Evolutionary conservation across 2,888 invertebrate species (phyloP).

Genomic region (Nipponacmea schrenckii): DNA sequence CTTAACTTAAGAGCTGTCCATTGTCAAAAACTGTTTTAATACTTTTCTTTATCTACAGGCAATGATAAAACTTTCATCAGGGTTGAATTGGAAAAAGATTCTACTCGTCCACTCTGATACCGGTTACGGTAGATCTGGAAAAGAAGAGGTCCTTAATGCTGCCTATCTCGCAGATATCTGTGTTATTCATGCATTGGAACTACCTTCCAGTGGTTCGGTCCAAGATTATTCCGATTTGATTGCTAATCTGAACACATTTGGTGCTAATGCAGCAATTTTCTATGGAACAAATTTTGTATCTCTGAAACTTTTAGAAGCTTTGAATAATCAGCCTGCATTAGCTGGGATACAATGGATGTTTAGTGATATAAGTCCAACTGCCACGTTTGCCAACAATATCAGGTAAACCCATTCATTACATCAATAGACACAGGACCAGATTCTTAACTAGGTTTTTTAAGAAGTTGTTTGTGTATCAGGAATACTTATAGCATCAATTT

Average conservation of each 20-base stretch:
- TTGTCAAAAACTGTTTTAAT: too few species aligned
- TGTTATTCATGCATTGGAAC: conserved; percentile 37
- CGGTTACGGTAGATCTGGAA: conserved; percentile 41
- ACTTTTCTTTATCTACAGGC: conserved; percentile 39
- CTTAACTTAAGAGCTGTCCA: too few species aligned
- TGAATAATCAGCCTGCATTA: conserved; percentile 24
- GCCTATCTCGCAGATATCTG: conserved; percentile 44
- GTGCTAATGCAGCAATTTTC: conserved; percentile 41
- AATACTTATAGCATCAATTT: too few species aligned
- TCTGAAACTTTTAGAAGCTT: conserved; percentile 30
- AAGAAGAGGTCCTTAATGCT: conserved; percentile 40
- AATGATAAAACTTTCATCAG: conserved; percentile 54
- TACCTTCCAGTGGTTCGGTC: conserved; percentile 30
- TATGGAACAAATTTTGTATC: conserved; percentile 30
- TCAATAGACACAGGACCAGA: too few species aligned
- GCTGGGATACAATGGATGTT: conserved; percentile 55
- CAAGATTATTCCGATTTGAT: conserved; percentile 23
- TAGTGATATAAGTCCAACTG: conserved; percentile 38
- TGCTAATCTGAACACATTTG: conserved; percentile 29
- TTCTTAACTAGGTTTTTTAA: too few species aligned
- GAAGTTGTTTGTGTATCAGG: too few species aligned
- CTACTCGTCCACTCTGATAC: conserved; percentile 61
- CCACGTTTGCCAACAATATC: conserved; percentile 18
- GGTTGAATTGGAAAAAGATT: conserved; percentile 66
- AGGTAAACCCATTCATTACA: background rate